Base-by-base conservation (phyloP, 2,888 invertebrate genomes). In the Drosophila vallismaia region DNA sequence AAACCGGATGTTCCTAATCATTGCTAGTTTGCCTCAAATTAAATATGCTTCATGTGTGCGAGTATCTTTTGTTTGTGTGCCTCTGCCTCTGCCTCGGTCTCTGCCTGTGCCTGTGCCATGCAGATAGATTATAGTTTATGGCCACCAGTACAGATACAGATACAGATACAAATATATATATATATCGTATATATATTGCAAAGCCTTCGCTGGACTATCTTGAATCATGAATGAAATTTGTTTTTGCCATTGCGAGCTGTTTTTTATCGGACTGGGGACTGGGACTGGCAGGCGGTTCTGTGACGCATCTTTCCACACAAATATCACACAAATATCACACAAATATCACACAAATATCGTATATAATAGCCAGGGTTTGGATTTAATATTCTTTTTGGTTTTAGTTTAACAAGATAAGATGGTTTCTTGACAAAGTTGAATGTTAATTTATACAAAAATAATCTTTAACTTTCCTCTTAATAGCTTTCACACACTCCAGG, bases 1-100 rank as follows among this genome's bases (percentile, higher is more conserved):
- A 90, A 91, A 90, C 90, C 90, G 90, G 90, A 90, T 90, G 91
- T 90, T 88, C 90, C 90, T 90, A 90, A 90, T 90, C 91, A 90
- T 90, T 89, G 91, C 90, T 90, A 90, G 90, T 91, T 91, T 91
- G 90, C 89, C 82, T 90, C 91, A 90, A 90, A 90, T 90, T 90
- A 90, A 90, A 90, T 90, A 89, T 86, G 85, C 82, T 86, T 46
- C 68, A 52, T 58, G 72, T 86, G 50, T 51, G 73, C 53, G 40
- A 51, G 68, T 79, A 77, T 82, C 82, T 86, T 82, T 86, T 87
- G 88, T 82, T 82, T 82, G 83, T 82, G 55, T 68, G 75, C 64
- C 59, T 63, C 5, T 28, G 28, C 28, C 19, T 19, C 19, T 19
- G 19, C 28, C 28, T 28, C n/a, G n/a, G n/a, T n/a, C 26, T 26